Percentiles rank a stretch among this genome's conserved stretches.
phyloP scores from a whole-genome alignment of 1,140 invertebrate species.

The Plectrocnemia conspersa region DNA sequence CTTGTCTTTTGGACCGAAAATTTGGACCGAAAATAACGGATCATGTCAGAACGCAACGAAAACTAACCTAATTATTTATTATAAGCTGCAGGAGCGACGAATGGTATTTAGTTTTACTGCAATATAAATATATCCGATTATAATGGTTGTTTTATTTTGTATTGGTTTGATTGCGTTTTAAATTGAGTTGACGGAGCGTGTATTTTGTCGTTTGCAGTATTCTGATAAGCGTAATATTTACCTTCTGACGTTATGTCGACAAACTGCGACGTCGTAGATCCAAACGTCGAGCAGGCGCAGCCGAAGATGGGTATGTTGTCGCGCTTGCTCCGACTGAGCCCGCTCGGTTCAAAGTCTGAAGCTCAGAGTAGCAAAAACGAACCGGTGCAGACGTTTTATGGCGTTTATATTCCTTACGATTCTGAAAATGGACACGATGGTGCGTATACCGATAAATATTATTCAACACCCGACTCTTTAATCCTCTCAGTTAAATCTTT shows the following conservation, averaged over 20 bases:
- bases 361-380: constrained; percentile 31
- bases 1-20: too few relatives aligned
- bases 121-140: constrained; percentile 24
- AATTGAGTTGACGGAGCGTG: not conserved
- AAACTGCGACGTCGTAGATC: constrained; percentile 5
- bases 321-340: constrained; percentile 28
- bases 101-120: too few relatives aligned
- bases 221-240: constrained; percentile 22
- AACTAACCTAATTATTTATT: too few relatives aligned
- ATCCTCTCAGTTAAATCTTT: constrained; percentile 18
- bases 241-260: constrained; percentile 7
- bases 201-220: constrained; percentile 16
- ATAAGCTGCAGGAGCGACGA: too few relatives aligned
- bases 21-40: too few relatives aligned
- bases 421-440: constrained; percentile 50
- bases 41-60: too few relatives aligned
- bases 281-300: constrained; percentile 8
- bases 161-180: not conserved
- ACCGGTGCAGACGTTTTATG: constrained; percentile 44
- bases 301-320: constrained; percentile 27
- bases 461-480: not conserved
- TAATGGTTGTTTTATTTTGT: not conserved
- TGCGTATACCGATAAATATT: constrained; percentile 20
- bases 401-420: constrained; percentile 51
- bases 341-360: constrained; percentile 26